Evolutionary conservation across 2,888 invertebrate genomes (phyloP).

Genomic region (Eupithecia subfuscata): DNA sequence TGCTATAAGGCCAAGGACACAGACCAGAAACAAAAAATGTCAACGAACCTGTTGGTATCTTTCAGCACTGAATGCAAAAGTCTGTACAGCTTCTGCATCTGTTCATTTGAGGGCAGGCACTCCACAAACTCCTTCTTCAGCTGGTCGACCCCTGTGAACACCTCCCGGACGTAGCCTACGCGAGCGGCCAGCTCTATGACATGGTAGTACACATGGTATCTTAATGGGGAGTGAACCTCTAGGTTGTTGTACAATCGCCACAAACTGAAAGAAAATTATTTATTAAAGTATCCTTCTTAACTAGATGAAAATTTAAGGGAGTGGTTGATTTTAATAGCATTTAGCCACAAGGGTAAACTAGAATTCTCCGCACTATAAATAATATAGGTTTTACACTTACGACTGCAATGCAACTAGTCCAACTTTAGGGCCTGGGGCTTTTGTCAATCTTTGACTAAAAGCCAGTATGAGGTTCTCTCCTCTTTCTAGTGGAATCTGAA

Average conservation of each 20-base stretch:
- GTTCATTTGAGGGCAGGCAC: slow-evolving; percentile 93
- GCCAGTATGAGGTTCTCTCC: slow-evolving; percentile 94
- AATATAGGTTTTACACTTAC: slow-evolving; percentile 81
- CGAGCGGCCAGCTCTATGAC: slow-evolving; percentile 95
- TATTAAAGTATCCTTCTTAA: neutral
- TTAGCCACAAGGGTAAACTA: neutral
- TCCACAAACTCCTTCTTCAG: slow-evolving; percentile 91
- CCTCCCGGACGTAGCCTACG: slow-evolving; percentile 92
- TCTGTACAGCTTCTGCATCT: slow-evolving; percentile 95
- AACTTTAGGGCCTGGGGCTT: slow-evolving; percentile 92
- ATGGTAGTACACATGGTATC: slow-evolving; percentile 97
- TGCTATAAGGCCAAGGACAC: neutral
- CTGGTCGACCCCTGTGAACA: slow-evolving; percentile 93
- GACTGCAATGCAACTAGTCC: slow-evolving; percentile 93
- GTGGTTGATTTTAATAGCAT: neutral
- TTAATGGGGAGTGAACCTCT: slow-evolving; percentile 91
- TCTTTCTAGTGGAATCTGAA: slow-evolving; percentile 91
- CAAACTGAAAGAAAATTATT: slow-evolving; percentile 82
- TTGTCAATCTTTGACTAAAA: slow-evolving; percentile 96
- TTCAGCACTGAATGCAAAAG: slow-evolving; percentile 94
- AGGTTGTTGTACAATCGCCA: slow-evolving; percentile 97
- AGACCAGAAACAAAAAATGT: neutral
- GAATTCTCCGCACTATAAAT: too few relatives aligned
- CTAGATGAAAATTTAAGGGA: neutral
- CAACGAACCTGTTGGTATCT: slow-evolving; percentile 90